Evolutionary conservation across 2,888 invertebrate species (phyloP).

Genomic region (Dolomedes plantarius): DNA sequence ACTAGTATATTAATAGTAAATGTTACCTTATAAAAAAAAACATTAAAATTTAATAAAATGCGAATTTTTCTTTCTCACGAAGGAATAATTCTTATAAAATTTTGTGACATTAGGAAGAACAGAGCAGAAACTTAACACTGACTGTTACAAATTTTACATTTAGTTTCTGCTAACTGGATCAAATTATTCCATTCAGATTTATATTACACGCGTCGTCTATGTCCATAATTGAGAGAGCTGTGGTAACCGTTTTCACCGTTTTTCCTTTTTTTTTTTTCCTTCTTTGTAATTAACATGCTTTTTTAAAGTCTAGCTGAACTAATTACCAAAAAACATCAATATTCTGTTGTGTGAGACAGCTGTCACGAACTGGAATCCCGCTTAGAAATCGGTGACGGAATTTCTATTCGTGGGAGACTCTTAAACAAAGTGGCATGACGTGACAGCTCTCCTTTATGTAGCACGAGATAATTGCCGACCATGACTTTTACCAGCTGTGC

Average conservation of each 20-base stretch:
- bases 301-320: conserved; percentile 10
- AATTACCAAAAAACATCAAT: neutral
- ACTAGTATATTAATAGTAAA: too few relatives aligned
- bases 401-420: conserved; percentile 5
- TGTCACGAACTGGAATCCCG: neutral
- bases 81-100: too few relatives aligned
- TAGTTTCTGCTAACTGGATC: too few relatives aligned
- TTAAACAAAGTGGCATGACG: conserved; percentile 1
- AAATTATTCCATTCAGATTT: too few relatives aligned
- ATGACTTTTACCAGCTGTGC: conserved; percentile 7
- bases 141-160: too few relatives aligned
- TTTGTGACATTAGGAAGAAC: too few relatives aligned
- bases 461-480: neutral
- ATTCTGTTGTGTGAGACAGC: neutral
- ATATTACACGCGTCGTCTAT: too few relatives aligned
- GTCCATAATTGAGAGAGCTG: neutral
- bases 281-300: conserved; percentile 5
- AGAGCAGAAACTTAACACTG: too few relatives aligned
- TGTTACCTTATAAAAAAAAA: too few relatives aligned
- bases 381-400: neutral
- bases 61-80: too few relatives aligned
- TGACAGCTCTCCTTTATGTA: neutral
- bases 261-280: too few relatives aligned
- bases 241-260: neutral
- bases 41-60: too few relatives aligned